Conservation (phyloP, 2,888 invertebrate species). For the Margaritifera margaritifera region DNA sequence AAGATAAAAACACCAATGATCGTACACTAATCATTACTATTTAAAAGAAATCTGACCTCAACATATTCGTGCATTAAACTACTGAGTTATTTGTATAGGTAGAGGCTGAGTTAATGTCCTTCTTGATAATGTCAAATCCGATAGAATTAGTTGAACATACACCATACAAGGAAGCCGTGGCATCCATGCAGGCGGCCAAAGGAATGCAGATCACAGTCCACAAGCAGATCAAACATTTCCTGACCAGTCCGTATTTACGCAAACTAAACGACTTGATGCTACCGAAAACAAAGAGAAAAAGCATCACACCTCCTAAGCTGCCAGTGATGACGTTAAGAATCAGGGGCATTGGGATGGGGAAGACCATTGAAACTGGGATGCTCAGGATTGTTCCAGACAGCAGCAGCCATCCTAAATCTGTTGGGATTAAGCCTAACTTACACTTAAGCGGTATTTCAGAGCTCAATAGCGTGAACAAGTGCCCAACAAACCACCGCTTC, state of each 20-base stretch:
- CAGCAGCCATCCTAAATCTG: slow-evolving; percentile 38
- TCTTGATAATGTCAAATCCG: slow-evolving; percentile 42
- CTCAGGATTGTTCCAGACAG: slow-evolving; percentile 35
- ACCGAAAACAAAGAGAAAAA: slow-evolving; percentile 41
- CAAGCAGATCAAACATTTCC: slow-evolving; percentile 26
- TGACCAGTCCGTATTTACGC: slow-evolving; percentile 29
- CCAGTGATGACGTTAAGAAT: slow-evolving; percentile 34
- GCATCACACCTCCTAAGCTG: slow-evolving; percentile 37
- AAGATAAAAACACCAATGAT: no score
- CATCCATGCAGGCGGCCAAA: slow-evolving; percentile 37
- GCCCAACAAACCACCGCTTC: slow-evolving; percentile 43
- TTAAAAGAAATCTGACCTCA: no score
- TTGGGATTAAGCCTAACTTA: slow-evolving; percentile 41
- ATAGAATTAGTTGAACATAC: slow-evolving; percentile 28
- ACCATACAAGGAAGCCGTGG: slow-evolving; percentile 37
- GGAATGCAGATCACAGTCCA: slow-evolving; percentile 33
- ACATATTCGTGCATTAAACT: no score
- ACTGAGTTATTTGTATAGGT: no score
- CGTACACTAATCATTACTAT: no score
- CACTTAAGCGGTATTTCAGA: slow-evolving; percentile 33
- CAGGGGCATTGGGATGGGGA: slow-evolving; percentile 37
- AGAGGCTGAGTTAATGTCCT: slow-evolving; percentile 16
- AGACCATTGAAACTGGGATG: slow-evolving; percentile 32
- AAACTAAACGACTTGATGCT: slow-evolving; percentile 41
- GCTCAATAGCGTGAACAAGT: slow-evolving; percentile 32